Evolutionary conservation across 2,888 invertebrate genomes (phyloP).

Genomic region (Agrotis exclamationis): DNA sequence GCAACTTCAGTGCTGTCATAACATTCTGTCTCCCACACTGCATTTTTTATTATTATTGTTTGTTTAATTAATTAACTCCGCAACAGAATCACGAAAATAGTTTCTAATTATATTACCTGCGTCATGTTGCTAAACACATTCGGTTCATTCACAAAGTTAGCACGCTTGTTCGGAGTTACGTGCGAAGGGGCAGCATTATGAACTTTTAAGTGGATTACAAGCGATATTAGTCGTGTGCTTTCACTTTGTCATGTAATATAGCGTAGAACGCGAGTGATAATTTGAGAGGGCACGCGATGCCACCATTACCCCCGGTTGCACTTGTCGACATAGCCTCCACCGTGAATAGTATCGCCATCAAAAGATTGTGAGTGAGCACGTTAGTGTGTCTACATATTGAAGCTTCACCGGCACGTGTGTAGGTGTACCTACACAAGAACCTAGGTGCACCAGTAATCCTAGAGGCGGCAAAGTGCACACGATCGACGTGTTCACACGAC

Average conservation of each 20-base stretch:
- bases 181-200: conserved; percentile 67
- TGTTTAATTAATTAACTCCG: conserved; percentile 11
- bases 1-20: background rate
- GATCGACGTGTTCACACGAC: conserved; percentile 15
- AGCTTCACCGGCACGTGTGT: conserved; percentile 3
- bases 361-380: conserved; percentile 48
- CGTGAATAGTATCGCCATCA: conserved; percentile 56
- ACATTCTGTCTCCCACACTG: background rate
- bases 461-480: conserved; percentile 10
- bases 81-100: conserved; percentile 34
- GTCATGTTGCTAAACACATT: conserved; percentile 52
- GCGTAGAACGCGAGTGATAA: conserved; percentile 79
- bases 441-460: conserved; percentile 12
- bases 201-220: conserved; percentile 85
- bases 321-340: conserved; percentile 68
- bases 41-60: conserved; percentile 19
- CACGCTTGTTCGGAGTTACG: conserved; percentile 64
- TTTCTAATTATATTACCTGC: conserved; percentile 61
- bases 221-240: conserved; percentile 79
- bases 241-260: conserved; percentile 79
- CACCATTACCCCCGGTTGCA: conserved; percentile 74
- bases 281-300: conserved; percentile 82
- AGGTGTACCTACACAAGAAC: background rate
- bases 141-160: conserved; percentile 67
- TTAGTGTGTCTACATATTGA: conserved; percentile 17